Conservation (phyloP, 1,140 invertebrate genomes). For the Ips typographus region DNA sequence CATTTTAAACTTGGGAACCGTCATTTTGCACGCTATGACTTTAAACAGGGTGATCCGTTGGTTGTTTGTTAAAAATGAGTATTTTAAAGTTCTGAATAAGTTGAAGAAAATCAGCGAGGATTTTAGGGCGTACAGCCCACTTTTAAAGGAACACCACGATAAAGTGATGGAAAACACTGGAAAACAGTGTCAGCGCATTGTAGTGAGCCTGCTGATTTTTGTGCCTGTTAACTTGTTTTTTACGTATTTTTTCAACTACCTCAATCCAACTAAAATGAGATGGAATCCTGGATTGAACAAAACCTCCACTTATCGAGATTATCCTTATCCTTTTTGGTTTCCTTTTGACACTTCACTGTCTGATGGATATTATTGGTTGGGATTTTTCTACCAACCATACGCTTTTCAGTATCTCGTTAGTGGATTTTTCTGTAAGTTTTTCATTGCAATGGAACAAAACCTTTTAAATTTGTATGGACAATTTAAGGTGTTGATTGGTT, state of each 20-base stretch:
- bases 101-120: not conserved
- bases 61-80: not conserved
- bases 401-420: constrained; percentile 2
- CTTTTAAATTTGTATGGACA: not conserved
- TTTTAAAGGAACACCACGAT: not conserved
- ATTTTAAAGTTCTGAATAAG: not conserved
- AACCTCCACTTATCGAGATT: constrained; percentile 30
- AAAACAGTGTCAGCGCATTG: not conserved
- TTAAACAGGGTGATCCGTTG: not conserved
- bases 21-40: not conserved
- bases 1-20: constrained; percentile 3
- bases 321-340: constrained; percentile 25
- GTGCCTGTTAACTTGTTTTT: not conserved
- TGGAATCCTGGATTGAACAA: constrained; percentile 31
- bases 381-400: constrained; percentile 25
- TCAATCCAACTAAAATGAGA: constrained; percentile 1
- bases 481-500: constrained; percentile 12
- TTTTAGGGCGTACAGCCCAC: not conserved
- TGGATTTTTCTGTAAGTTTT: constrained; percentile 33
- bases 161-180: not conserved
- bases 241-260: not conserved
- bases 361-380: constrained; percentile 34
- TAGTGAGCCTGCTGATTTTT: not conserved
- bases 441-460: not conserved
- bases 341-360: constrained; percentile 36